These are phyloP conservation scores for Sialis fuliginosa DNA, from an alignment of 2,888 invertebrate species.

Conservation along the genomic window DNA sequence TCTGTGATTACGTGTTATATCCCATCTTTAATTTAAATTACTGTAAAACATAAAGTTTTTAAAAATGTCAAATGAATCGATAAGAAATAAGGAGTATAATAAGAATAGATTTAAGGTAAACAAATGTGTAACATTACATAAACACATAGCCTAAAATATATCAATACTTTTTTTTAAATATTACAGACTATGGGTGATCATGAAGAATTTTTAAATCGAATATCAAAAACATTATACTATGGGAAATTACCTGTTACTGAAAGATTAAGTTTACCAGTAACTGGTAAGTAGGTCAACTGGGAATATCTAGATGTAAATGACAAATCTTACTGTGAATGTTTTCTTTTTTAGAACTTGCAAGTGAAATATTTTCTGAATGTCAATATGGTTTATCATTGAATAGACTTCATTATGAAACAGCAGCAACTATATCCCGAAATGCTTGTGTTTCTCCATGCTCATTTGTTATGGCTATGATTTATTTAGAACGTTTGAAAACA, in stretches of 20 bases:
- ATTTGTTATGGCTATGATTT: conserved; percentile 80
- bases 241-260: conserved; percentile 57
- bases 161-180: conserved; percentile 8
- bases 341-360: conserved; percentile 52
- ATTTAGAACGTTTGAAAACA: conserved; percentile 74
- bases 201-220: conserved; percentile 60
- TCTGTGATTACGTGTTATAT: too few relatives aligned
- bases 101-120: conserved; percentile 34
- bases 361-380: conserved; percentile 64
- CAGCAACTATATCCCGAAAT: conserved; percentile 55
- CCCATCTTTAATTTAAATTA: too few relatives aligned
- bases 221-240: conserved; percentile 79
- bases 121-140: conserved; percentile 7
- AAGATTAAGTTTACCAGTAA: conserved; percentile 57
- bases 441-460: conserved; percentile 86
- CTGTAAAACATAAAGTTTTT: background rate
- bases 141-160: conserved; percentile 2
- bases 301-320: conserved; percentile 1
- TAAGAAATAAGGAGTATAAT: conserved; percentile 30
- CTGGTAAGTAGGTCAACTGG: conserved; percentile 38
- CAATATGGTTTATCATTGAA: conserved; percentile 60
- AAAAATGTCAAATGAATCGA: conserved; percentile 35
- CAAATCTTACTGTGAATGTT: background rate
- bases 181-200: conserved; percentile 49
- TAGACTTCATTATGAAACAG: conserved; percentile 56